Evolutionary conservation across 2,888 invertebrate genomes (phyloP), one percentile per base, ranked within the genome.

Genomic region (Cylindroiulus punctatus): DNA sequence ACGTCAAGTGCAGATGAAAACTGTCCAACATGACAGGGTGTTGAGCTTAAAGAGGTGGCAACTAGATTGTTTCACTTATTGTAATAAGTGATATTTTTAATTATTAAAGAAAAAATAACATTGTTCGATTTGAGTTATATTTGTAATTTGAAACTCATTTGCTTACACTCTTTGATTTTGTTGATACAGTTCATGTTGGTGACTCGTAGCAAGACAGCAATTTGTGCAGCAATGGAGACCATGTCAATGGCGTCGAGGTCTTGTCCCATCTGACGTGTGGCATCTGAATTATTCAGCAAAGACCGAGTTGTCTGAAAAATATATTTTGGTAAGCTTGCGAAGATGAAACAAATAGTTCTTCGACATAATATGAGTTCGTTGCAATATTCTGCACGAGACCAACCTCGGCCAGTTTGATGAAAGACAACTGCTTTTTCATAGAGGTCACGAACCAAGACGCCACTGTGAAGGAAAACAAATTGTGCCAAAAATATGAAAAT

Each of bases 331-430:
- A 36, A 36, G 7, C 12, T 1, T 47, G 3, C 12, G 47, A 1
- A 47, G 17, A 47, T 1, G 12, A 47, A 1, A 12, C 47, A 17
- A 17, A 47, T 42, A 12, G 47, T 10, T 7, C 17, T 47, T 47
- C 3, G 47, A 47, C 12, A 17, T 32, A 81, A 36, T 7, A n/a
- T 30, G 30, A 76, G 14, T 65, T 76, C 22, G n/a, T 85, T 26
- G 2, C 7, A 36, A 36, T n/a, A n/a, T 36, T 36, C 36, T 4
- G 36, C 36, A 4, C 7, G 36, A 36, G 81, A 81, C 32, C 40
- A 52, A 86, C 86, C 76, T 85, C 85, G 42, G 87, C 85, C 52
- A 87, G 57, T 36, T 86, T 85, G 19, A 87, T 85, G 42, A 87
- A 87, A n/a, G 87, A 86, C n/a, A 87, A 40, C 81, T 87, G 87